Evolutionary conservation across 2,888 invertebrate genomes (phyloP).

Genomic region (Drosophila buzzatii): DNA sequence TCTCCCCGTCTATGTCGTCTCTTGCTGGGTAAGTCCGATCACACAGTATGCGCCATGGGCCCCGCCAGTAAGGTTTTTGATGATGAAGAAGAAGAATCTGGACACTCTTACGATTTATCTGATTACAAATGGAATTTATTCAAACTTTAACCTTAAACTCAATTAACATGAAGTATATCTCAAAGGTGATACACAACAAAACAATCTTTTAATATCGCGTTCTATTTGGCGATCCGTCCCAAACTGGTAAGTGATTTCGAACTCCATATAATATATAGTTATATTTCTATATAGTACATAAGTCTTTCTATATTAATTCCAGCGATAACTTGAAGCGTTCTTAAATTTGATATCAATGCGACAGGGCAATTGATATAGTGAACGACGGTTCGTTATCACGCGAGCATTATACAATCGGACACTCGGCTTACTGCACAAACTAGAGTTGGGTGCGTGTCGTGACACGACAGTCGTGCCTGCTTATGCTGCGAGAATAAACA

Average conservation of each 20-base stretch:
- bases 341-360: slow-evolving; percentile 23
- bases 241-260: not conserved
- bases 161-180: slow-evolving; percentile 52
- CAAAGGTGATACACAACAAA: slow-evolving; percentile 36
- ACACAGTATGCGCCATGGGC: not conserved
- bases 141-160: slow-evolving; percentile 22
- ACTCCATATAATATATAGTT: slow-evolving; percentile 3
- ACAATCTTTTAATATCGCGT: slow-evolving; percentile 28
- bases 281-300: not conserved
- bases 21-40: slow-evolving; percentile 6
- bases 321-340: not conserved
- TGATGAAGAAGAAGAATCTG: slow-evolving; percentile 10
- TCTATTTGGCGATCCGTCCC: slow-evolving; percentile 6
- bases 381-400: not conserved
- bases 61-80: slow-evolving; percentile 10
- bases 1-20: not conserved
- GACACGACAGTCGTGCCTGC: not conserved
- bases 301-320: not conserved
- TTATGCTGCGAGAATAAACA: not conserved
- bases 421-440: not conserved
- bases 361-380: slow-evolving; percentile 19
- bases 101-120: slow-evolving; percentile 16
- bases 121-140: slow-evolving; percentile 22
- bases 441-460: not conserved
- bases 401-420: slow-evolving; percentile 1